phyloP scores from a whole-genome alignment of 2,888 invertebrate genomes.

The Morpho deidamia region DNA sequence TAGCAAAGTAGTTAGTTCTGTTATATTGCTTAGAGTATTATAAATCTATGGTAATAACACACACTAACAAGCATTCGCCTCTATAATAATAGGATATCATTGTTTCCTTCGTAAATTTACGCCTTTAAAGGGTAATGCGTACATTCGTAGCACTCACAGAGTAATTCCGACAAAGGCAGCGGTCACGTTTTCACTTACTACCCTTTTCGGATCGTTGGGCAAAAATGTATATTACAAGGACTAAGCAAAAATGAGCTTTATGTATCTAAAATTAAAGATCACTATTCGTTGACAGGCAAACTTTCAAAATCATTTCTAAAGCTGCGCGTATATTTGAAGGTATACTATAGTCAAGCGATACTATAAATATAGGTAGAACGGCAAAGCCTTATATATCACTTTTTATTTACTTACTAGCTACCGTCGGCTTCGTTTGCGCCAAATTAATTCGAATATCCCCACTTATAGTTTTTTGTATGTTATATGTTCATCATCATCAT shows the following conservation, averaged over 20 bases:
- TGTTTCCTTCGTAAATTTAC: too few relatives aligned
- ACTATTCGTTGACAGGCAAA: background rate
- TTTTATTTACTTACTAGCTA: too few relatives aligned
- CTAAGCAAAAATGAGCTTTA: slow-evolving; percentile 11
- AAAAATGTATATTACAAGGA: slow-evolving; percentile 12
- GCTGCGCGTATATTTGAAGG: slow-evolving; percentile 5
- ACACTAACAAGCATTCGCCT: background rate
- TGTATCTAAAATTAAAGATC: background rate
- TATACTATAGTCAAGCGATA: too few relatives aligned
- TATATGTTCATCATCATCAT: too few relatives aligned
- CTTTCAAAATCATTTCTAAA: slow-evolving; percentile 1
- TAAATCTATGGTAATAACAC: slow-evolving; percentile 1
- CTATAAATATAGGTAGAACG: too few relatives aligned
- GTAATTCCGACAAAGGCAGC: slow-evolving; percentile 28
- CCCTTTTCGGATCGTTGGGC: slow-evolving; percentile 23
- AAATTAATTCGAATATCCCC: too few relatives aligned
- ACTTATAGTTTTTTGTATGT: too few relatives aligned
- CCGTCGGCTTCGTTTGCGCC: too few relatives aligned
- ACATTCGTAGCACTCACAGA: slow-evolving; percentile 24
- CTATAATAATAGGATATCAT: too few relatives aligned
- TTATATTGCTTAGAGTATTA: too few relatives aligned
- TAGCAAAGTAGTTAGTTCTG: too few relatives aligned
- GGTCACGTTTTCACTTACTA: slow-evolving; percentile 32
- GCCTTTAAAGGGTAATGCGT: slow-evolving; percentile 5
- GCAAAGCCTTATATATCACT: too few relatives aligned